Conservation (phyloP, 1,140 invertebrate species). For the Eurosta solidaginis region DNA sequence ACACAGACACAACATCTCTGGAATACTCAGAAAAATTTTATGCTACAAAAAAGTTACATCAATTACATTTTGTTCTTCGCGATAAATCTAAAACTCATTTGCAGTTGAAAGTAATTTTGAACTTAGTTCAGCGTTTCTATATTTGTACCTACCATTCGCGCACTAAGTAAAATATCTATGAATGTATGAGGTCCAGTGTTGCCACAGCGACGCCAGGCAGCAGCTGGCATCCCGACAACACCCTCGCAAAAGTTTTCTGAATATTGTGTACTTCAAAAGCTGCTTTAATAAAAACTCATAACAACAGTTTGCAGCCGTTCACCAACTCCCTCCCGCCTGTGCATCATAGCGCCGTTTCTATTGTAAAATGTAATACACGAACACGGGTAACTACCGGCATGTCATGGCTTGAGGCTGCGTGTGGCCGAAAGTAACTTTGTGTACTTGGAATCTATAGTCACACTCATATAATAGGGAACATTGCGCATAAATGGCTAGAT, state of each 20-base stretch:
- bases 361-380: no score
- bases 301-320: neutral
- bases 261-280: conserved; percentile 18
- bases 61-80: conserved; percentile 25
- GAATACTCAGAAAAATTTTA: neutral
- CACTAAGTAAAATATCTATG: no score
- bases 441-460: no score
- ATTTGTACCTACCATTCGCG: no score
- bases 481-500: no score
- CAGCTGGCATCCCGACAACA: neutral
- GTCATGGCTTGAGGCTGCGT: no score
- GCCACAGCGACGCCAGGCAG: neutral
- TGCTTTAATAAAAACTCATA: conserved; percentile 18
- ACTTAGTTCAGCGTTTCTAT: neutral
- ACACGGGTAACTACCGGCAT: no score
- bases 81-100: conserved; percentile 28
- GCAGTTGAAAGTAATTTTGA: conserved; percentile 22
- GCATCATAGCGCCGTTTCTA: neutral
- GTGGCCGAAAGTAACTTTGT: no score
- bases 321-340: neutral
- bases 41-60: conserved; percentile 11
- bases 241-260: conserved; percentile 8
- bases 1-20: neutral
- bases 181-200: no score
- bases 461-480: no score